Evolutionary conservation across 1,140 invertebrate genomes (phyloP).

Genomic region (Varroa destructor): DNA sequence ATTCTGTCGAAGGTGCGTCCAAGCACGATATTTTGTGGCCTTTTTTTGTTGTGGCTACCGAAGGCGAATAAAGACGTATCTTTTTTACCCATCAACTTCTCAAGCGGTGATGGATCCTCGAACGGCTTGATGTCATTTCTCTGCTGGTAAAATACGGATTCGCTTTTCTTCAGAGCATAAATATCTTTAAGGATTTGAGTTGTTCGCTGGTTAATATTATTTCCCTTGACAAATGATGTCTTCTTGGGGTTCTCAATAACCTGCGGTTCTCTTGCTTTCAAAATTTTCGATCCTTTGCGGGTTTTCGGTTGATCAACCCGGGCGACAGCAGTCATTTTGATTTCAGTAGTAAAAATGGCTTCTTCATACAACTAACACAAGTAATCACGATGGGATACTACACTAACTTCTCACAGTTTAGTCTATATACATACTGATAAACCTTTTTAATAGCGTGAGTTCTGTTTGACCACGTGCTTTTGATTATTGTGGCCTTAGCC

Average conservation of each 20-base stretch:
- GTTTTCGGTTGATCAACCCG: constrained; percentile 52
- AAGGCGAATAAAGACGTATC: constrained; percentile 79
- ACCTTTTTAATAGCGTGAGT: too few species aligned
- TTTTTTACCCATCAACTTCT: constrained; percentile 69
- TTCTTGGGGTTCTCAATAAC: constrained; percentile 74
- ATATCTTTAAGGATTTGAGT: constrained; percentile 71
- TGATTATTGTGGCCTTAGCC: too few species aligned
- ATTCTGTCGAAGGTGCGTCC: constrained; percentile 73
- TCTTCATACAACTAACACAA: too few species aligned
- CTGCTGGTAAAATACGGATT: constrained; percentile 55
- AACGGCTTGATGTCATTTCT: constrained; percentile 44
- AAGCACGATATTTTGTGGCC: constrained; percentile 78
- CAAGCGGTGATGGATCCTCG: constrained; percentile 45
- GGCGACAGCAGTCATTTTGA: constrained; percentile 3
- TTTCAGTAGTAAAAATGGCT: too few species aligned
- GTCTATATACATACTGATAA: too few species aligned
- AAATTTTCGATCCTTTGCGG: constrained; percentile 65
- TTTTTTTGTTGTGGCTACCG: constrained; percentile 80
- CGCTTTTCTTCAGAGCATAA: constrained; percentile 69
- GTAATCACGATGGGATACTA: too few species aligned
- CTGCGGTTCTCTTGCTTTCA: constrained; percentile 69
- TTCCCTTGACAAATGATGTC: constrained; percentile 68
- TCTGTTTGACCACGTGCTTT: too few species aligned
- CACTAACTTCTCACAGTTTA: too few species aligned
- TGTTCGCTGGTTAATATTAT: constrained; percentile 61